Conservation (phyloP, 2,797 vertebrate genomes). For the Peromyscus eremicus region DNA sequence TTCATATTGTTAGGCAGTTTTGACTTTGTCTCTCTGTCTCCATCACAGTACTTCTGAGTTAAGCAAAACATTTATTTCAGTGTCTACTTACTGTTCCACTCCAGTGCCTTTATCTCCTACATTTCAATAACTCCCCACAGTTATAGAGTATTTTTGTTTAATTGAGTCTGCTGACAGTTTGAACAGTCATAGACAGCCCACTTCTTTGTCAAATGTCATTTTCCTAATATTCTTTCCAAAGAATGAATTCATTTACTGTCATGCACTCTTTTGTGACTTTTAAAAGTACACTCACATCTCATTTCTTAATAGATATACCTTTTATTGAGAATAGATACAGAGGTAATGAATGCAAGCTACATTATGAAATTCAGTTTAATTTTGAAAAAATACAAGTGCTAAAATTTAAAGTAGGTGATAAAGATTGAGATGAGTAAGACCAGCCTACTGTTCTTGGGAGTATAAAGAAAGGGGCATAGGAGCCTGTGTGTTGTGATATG, state of each 20-base stretch:
- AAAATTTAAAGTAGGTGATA: neutral
- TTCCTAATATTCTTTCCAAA: neutral
- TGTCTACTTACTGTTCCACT: neutral
- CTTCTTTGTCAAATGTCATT: neutral
- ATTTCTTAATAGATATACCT: neutral
- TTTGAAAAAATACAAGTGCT: neutral
- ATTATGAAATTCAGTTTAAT: neutral
- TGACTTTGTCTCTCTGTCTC: neutral
- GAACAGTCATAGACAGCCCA: neutral
- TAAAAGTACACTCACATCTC: neutral
- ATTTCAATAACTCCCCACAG: neutral
- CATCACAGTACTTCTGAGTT: neutral
- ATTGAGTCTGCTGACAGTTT: neutral
- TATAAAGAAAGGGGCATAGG: no score
- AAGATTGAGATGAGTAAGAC: neutral
- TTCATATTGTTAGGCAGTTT: neutral
- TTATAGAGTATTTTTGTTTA: neutral
- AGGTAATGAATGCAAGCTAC: neutral
- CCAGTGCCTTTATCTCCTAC: neutral
- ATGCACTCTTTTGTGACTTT: neutral
- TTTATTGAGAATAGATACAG: neutral
- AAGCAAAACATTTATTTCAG: neutral
- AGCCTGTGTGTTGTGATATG: neutral
- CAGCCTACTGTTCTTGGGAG: neutral
- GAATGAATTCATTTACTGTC: neutral